Conservation (phyloP, 2,113 vertebrate genomes). For the Zosterops borbonicus region DNA sequence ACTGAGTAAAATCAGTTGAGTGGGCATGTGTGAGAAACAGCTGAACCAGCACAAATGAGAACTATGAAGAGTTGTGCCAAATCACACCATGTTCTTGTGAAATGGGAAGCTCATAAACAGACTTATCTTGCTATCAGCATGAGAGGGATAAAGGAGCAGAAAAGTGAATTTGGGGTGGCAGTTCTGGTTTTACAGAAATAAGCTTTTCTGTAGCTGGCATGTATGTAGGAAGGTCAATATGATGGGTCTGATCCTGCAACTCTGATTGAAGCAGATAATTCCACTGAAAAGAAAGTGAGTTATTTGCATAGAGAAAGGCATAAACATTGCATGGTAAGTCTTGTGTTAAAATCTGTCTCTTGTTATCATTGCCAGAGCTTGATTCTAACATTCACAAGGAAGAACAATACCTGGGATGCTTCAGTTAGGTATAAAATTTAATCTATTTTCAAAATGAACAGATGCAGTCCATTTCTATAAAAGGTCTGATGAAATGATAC, state of each 20-base stretch:
- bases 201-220: not conserved
- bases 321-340: not conserved
- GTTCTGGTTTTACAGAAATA: not conserved
- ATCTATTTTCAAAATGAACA: not conserved
- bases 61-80: slow-evolving; percentile 24
- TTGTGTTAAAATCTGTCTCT: not conserved
- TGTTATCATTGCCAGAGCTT: not conserved
- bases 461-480: not conserved
- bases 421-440: not conserved
- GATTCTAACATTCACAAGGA: not conserved
- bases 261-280: not conserved
- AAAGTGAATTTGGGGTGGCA: not conserved
- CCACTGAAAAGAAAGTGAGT: not conserved
- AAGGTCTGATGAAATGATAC: not conserved
- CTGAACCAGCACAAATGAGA: slow-evolving; percentile 25
- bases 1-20: slow-evolving; percentile 23
- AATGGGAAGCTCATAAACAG: slow-evolving; percentile 5
- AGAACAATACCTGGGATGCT: not conserved
- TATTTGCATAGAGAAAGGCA: not conserved
- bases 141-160: not conserved
- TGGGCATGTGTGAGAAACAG: slow-evolving; percentile 42
- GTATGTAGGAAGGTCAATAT: not conserved
- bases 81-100: slow-evolving; percentile 40
- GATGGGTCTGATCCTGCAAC: not conserved
- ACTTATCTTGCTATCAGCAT: not conserved